These are phyloP conservation scores for Rhinophrynus dorsalis DNA, from an alignment of 2,797 vertebrate species.

Conservation along the genomic window DNA sequence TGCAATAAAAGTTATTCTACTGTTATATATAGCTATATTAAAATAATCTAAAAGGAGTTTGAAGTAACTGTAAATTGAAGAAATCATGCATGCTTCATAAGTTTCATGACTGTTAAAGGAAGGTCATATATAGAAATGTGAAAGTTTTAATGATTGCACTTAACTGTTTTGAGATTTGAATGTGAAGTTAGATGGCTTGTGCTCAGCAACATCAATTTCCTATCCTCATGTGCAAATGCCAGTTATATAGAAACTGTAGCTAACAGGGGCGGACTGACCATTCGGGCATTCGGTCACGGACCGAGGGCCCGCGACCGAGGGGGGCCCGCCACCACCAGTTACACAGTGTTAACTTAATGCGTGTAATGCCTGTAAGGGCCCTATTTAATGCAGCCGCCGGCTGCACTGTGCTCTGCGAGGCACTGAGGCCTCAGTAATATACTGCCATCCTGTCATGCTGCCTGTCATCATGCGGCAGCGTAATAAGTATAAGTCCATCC, in stretches of 20 bases:
- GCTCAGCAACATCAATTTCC: constrained; percentile 38
- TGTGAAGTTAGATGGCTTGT: constrained; percentile 48
- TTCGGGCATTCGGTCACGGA: too few species aligned
- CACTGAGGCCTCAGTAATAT: too few species aligned
- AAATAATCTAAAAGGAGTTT: constrained; percentile 51
- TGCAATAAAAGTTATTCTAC: constrained; percentile 22
- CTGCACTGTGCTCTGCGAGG: too few species aligned
- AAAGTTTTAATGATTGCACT: constrained; percentile 47
- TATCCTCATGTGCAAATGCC: neutral
- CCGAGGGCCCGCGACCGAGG: too few species aligned
- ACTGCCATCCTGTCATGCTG: too few species aligned
- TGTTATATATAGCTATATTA: constrained; percentile 35
- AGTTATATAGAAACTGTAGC: neutral
- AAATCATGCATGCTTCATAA: constrained; percentile 51
- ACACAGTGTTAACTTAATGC: too few species aligned
- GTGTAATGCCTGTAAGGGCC: too few species aligned
- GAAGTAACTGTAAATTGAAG: constrained; percentile 43
- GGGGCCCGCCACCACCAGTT: too few species aligned
- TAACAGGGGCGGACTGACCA: too few species aligned
- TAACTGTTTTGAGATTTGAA: constrained; percentile 56
- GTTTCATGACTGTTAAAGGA: constrained; percentile 54
- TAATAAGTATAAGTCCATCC: too few species aligned
- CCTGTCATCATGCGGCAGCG: too few species aligned
- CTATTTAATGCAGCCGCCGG: too few species aligned
- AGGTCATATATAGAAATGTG: constrained; percentile 51